Evolutionary conservation across 2,113 vertebrate species (phyloP), one percentile per base, ranked within the genome.

Genomic region (human): DNA sequence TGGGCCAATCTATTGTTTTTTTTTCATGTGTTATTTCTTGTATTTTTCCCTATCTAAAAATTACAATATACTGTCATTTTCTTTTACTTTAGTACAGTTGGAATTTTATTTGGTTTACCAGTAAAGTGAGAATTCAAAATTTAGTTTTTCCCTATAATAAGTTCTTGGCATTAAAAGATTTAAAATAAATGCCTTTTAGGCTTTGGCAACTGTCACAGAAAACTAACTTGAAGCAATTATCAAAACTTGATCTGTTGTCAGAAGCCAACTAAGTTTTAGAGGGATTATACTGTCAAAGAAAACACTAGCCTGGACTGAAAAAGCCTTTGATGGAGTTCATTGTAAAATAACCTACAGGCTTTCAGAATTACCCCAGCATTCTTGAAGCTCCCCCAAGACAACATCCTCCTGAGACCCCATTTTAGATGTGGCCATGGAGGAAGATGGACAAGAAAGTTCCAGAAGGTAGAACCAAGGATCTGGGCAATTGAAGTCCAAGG

Each of bases 151-250:
- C 30, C 61, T 48, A 14, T 83, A 90, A 32, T 20, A 90, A 61
- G 93, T 66, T 85, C 40, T 89, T 84, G 50, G 13, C 43, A 84
- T 70, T 85, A 43, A 73, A 16, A 32, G 14, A 82, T 91, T 88
- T 80, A 89, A 80, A 20, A 20, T 73, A 90, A 94, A 45, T 91
- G 43, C 73, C 57, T 85, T 70, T 93, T 76, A 86, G 75, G 40
- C 52, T 96, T 70, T 91, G 78, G 43, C n/a, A 96, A 90, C 9
- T 76, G 16, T 79, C 45, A 59, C 13, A 86, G 6, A 66, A 92
- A 94, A 95, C 50, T 80, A 89, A 90, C 52, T 70, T 57, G 64
- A 87, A 96, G 59, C 52, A 92, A 95, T 87, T 94, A 90, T 45
- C 61, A 86, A 94, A 95, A 92, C n/a, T n/a, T 68, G 13, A 90